Base-by-base conservation (phyloP, 2,113 vertebrate species). In the Onychostruthus taczanowskii region DNA sequence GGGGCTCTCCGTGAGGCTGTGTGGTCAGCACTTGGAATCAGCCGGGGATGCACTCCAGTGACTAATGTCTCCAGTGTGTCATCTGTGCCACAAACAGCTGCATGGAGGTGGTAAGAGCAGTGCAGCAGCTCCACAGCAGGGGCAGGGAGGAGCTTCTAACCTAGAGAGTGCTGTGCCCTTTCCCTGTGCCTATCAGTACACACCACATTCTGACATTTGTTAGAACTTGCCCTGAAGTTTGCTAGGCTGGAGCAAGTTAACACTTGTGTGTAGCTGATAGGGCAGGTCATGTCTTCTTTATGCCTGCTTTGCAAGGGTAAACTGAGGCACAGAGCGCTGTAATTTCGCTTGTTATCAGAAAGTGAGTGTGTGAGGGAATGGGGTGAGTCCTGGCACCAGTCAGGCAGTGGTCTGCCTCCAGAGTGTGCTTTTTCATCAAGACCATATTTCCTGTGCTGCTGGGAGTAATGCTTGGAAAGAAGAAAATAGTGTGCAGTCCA, bases 191-290 rank as follows among this genome's bases (percentile, higher is more conserved):
- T 93, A 87, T 90, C 86, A 63, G 63, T 11, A 4, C 78, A 26
- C 37, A 37, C 50, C 64, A 39, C 66, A n/a, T 16, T 3, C 78
- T 27, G 87, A 85, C 52, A 33, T 81, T 59, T 96, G 94, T 84
- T 86, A 19, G 4, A 41, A 94, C 93, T 88, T 87, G 96, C 93
- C 90, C 92, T 68, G 69, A 58, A 81, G 56, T 93, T 83, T 89
- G 86, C 69, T 46, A 33, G 79, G 8, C 53, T 61, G 52, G 55
- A 94, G 80, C 83, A 4, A 81, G 83, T 84, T 61, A 78, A 44
- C 44, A 16, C 95, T 95, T 67, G 92, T 9, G 37, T 7, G 1
- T 8, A 61, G 64, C 79, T 78, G 61, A 78, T 76, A 86, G 83
- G 41, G 76, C 76, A 86, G 73, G 86, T 84, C 83, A 30, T 23